Evolutionary conservation across 2,888 invertebrate species (phyloP).

Genomic region (Ophion obscuratus): DNA sequence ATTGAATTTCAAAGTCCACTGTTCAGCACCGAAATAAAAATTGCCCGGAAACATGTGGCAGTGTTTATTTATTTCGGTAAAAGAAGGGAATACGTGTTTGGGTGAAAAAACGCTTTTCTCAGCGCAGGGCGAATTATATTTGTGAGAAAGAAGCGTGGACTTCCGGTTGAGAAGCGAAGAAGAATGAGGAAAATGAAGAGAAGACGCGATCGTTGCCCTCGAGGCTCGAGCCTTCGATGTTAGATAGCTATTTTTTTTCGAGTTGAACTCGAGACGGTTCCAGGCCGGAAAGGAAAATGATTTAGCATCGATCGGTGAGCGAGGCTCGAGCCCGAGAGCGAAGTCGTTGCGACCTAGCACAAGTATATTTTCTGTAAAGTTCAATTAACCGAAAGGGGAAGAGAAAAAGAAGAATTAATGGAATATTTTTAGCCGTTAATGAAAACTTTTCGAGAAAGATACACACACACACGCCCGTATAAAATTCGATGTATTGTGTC

Average conservation of each 20-base stretch:
- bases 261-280: not conserved
- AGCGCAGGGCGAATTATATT: not conserved
- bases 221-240: not conserved
- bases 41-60: not conserved
- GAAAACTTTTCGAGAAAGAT: not conserved
- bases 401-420: not conserved
- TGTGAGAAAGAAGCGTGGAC: not conserved
- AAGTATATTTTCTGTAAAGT: conserved; percentile 18
- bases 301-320: not conserved
- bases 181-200: not conserved
- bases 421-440: conserved; percentile 41
- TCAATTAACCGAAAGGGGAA: conserved; percentile 7
- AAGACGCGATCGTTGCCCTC: not conserved
- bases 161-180: not conserved
- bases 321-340: not conserved
- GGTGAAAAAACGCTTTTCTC: not conserved
- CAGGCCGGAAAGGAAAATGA: not conserved
- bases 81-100: not conserved
- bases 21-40: not conserved
- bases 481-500: conserved; percentile 72
- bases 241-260: not conserved
- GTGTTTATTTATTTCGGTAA: not conserved
- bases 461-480: conserved; percentile 52
- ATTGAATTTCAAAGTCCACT: not conserved
- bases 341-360: not conserved